Evolutionary conservation across 2,888 invertebrate species (phyloP).

Genomic region (Lithophane leautieri): DNA sequence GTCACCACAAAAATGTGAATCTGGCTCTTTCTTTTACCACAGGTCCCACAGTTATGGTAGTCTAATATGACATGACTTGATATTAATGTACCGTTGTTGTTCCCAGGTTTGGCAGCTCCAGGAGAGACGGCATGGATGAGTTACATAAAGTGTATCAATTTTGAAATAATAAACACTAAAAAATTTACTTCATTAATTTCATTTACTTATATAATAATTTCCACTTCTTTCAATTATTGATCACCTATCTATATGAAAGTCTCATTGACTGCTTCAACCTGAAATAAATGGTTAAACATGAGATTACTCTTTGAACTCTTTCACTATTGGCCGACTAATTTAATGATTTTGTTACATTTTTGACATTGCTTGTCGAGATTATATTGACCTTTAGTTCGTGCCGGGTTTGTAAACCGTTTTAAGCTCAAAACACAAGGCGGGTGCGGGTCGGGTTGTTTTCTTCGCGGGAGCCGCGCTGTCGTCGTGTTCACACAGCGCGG

Average conservation of each 20-base stretch:
- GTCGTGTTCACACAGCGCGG: too few species aligned
- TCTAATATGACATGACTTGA: neutral
- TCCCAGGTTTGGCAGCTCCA: constrained; percentile 39
- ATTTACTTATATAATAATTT: neutral
- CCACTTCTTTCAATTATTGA: neutral
- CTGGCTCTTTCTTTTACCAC: neutral
- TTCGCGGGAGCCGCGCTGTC: too few species aligned
- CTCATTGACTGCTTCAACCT: neutral
- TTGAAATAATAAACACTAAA: constrained; percentile 29
- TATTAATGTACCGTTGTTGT: constrained; percentile 26
- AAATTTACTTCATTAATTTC: constrained; percentile 6
- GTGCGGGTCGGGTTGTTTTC: too few species aligned
- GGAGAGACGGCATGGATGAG: neutral
- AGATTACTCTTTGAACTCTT: too few species aligned
- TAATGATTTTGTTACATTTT: too few species aligned
- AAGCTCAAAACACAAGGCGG: too few species aligned
- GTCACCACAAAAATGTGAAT: neutral
- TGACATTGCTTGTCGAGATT: too few species aligned
- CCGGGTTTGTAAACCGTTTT: too few species aligned
- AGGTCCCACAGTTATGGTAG: neutral
- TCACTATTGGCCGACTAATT: too few species aligned
- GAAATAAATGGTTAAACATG: too few species aligned
- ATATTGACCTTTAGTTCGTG: too few species aligned
- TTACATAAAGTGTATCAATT: neutral
- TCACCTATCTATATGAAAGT: neutral